Conservation (phyloP, 2,888 invertebrate genomes). For the Cephus spinipes region DNA sequence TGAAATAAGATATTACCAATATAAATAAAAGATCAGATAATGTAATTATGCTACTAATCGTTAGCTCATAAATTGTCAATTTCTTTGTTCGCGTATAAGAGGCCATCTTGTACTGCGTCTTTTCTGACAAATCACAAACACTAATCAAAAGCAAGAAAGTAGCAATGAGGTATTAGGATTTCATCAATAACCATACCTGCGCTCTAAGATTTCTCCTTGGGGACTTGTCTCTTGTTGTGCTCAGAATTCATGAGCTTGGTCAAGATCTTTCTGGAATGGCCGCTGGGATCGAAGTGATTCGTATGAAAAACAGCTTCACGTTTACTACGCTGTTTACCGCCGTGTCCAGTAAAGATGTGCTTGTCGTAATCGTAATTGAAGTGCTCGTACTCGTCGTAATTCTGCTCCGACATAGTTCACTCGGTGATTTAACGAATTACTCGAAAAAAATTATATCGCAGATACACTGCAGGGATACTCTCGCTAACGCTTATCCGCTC, state of each 20-base stretch:
- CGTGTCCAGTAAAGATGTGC: slow-evolving; percentile 85
- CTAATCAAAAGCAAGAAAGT: neutral
- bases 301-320: slow-evolving; percentile 90
- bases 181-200: neutral
- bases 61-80: neutral
- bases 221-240: slow-evolving; percentile 77
- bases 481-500: neutral
- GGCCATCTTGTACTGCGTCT: neutral
- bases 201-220: slow-evolving; percentile 54
- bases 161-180: neutral
- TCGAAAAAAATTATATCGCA: slow-evolving; percentile 6
- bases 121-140: neutral
- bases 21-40: neutral
- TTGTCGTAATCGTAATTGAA: slow-evolving; percentile 96
- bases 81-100: neutral
- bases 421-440: slow-evolving; percentile 19
- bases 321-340: slow-evolving; percentile 92
- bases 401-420: slow-evolving; percentile 82
- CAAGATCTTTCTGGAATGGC: slow-evolving; percentile 92
- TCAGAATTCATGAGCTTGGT: slow-evolving; percentile 88
- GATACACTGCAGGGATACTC: neutral
- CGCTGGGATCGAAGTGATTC: slow-evolving; percentile 91
- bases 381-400: slow-evolving; percentile 93
- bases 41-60: neutral
- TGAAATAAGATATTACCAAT: neutral